These are phyloP conservation scores for Diachasma alloeum DNA, from an alignment of 1,140 invertebrate species.

Conservation along the genomic window DNA sequence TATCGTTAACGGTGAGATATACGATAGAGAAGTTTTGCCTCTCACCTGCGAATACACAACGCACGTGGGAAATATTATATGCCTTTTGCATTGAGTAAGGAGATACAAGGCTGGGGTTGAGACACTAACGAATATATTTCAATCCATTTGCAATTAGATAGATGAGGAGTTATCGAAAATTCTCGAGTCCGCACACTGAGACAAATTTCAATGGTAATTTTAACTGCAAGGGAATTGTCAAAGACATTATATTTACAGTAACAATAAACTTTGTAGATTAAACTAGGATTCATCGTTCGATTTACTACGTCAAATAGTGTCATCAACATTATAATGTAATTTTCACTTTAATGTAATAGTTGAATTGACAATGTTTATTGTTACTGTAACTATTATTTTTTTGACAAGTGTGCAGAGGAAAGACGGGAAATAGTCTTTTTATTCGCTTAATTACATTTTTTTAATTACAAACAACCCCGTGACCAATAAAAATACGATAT, in stretches of 20 bases:
- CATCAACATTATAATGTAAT: too few species aligned
- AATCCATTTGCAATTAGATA: not conserved
- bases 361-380: too few species aligned
- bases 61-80: conserved; percentile 1
- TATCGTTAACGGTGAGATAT: not conserved
- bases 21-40: not conserved
- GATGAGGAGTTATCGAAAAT: not conserved
- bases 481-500: not conserved
- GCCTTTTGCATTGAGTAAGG: not conserved
- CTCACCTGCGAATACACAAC: conserved; percentile 3
- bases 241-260: too few species aligned
- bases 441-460: not conserved
- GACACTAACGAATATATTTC: conserved; percentile 1
- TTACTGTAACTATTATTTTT: too few species aligned
- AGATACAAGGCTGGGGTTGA: not conserved
- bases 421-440: not conserved
- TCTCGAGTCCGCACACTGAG: too few species aligned
- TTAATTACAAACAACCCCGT: not conserved
- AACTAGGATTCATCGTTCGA: too few species aligned
- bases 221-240: too few species aligned
- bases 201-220: too few species aligned
- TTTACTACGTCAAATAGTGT: too few species aligned
- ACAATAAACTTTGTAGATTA: too few species aligned
- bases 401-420: too few species aligned
- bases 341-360: too few species aligned